Evolutionary conservation across 2,888 invertebrate species (phyloP).

Genomic region (Agrotis ipsilon): DNA sequence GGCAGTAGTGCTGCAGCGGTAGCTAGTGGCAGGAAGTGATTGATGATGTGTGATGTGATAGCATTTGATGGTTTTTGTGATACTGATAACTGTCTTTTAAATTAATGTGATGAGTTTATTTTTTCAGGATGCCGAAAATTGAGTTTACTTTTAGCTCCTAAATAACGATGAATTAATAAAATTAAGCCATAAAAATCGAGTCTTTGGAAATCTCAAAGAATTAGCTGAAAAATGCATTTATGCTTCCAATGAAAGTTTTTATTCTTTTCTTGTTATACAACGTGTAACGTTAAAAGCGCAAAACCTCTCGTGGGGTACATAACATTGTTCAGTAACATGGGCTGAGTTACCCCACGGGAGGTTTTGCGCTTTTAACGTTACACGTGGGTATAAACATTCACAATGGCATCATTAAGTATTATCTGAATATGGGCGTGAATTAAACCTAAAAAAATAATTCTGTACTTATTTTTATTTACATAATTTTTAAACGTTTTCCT

Average conservation of each 20-base stretch:
- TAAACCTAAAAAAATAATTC: neutral
- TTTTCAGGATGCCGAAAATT: neutral
- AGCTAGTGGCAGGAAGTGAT: conserved; percentile 34
- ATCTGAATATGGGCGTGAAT: neutral
- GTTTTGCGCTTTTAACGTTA: too few relatives aligned
- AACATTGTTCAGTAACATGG: too few relatives aligned
- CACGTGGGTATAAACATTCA: neutral
- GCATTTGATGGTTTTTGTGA: conserved; percentile 7
- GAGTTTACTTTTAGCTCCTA: neutral
- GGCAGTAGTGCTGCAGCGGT: conserved; percentile 15
- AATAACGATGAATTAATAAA: neutral
- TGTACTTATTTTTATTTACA: too few relatives aligned
- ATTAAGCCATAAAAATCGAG: neutral
- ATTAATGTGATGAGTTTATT: conserved; percentile 1
- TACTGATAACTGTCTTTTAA: conserved; percentile 22
- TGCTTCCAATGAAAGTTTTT: neutral
- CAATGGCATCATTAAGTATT: neutral
- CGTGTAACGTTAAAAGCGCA: too few relatives aligned
- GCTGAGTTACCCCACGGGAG: too few relatives aligned
- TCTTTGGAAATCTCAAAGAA: neutral
- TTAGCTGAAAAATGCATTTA: neutral
- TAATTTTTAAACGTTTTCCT: too few relatives aligned
- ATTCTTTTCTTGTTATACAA: neutral
- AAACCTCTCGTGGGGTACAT: too few relatives aligned
- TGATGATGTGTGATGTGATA: conserved; percentile 42